Conservation (phyloP, 2,113 vertebrate species). For the Meleagris gallopavo region DNA sequence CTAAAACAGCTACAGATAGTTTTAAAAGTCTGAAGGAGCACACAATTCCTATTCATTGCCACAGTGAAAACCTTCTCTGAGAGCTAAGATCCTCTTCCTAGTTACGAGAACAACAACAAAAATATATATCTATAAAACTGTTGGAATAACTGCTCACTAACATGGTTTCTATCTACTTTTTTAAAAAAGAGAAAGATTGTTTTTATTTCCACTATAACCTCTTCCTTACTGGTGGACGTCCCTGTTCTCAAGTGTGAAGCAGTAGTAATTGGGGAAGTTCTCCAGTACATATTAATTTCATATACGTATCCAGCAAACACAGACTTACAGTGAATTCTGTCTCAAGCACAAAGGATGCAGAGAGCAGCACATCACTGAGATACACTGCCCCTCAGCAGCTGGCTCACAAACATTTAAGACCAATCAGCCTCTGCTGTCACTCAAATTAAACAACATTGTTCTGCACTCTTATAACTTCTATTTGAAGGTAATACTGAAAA, state of each 20-base stretch:
- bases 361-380: not conserved
- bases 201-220: not conserved
- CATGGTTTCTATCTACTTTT: not conserved
- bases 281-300: not conserved
- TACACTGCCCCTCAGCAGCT: not conserved
- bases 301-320: not conserved
- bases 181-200: not conserved
- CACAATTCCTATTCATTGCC: constrained; percentile 38
- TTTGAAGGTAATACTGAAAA: not conserved
- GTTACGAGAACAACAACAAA: not conserved
- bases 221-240: constrained; percentile 29
- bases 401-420: not conserved
- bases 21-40: constrained; percentile 43
- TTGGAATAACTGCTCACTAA: not conserved
- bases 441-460: not conserved
- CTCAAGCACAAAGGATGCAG: not conserved
- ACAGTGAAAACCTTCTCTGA: not conserved
- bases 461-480: not conserved
- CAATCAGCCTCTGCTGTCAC: not conserved
- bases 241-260: constrained; percentile 20
- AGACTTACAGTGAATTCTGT: not conserved
- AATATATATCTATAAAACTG: not conserved
- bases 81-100: not conserved
- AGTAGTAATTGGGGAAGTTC: not conserved
- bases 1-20: constrained; percentile 50